Evolutionary conservation across 1,140 invertebrate genomes (phyloP).

Genomic region (Drosophila bipectinata): DNA sequence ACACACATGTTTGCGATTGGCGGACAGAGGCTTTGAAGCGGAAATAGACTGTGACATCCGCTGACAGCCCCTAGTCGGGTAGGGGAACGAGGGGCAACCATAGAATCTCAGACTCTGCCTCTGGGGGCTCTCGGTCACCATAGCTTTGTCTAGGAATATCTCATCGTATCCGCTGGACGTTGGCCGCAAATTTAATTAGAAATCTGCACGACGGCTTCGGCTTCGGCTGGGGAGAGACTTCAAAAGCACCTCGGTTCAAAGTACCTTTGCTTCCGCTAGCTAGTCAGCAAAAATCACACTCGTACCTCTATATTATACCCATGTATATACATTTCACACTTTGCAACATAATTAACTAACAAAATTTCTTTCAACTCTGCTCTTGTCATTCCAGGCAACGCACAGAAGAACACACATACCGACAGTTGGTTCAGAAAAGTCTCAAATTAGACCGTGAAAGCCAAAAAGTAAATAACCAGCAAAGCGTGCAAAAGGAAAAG

Average conservation of each 20-base stretch:
- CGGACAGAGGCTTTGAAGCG: constrained; percentile 33
- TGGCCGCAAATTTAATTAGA: constrained; percentile 76
- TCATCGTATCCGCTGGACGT: constrained; percentile 67
- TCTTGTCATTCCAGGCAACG: constrained; percentile 69
- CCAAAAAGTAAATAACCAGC: constrained; percentile 49
- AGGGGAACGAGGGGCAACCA: constrained; percentile 9
- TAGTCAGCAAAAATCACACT: constrained; percentile 19
- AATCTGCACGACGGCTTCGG: constrained; percentile 57
- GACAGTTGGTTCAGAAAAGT: constrained; percentile 15
- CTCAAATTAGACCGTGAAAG: constrained; percentile 76
- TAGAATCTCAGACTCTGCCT: constrained; percentile 20
- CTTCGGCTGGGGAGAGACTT: constrained; percentile 23
- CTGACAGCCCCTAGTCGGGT: constrained; percentile 36
- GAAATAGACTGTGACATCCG: constrained; percentile 79
- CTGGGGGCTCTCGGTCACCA: constrained; percentile 21
- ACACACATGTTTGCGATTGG: constrained; percentile 39
- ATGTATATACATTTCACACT: constrained; percentile 58
- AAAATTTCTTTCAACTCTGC: constrained; percentile 71
- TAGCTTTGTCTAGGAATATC: neutral
- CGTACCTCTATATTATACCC: neutral
- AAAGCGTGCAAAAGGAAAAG: constrained; percentile 73
- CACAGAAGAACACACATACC: constrained; percentile 30
- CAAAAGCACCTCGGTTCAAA: constrained; percentile 57
- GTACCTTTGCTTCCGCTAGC: constrained; percentile 67
- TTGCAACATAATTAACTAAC: constrained; percentile 76